Base-by-base conservation (phyloP, 2,113 vertebrate species). In the Podarcis muralis region DNA sequence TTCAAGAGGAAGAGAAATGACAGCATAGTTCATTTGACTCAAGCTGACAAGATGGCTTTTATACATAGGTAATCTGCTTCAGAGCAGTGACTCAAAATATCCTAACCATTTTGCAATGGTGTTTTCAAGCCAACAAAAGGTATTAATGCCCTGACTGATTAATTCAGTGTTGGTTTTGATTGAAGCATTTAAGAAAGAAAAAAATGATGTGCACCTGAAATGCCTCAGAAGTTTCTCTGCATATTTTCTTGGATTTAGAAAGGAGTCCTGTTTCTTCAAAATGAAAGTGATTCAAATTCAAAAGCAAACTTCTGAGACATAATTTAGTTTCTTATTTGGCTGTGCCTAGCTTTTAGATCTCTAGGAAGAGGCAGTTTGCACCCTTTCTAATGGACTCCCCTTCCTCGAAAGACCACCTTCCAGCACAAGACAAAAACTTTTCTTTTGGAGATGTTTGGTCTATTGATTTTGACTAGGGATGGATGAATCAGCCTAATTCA, bases 91-190 rank as follows among this genome's bases (percentile, higher is more conserved):
- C 7, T 95, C 80, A 92, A 93, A 93, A 75, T 85, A 91, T 66
- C 7, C 90, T 69, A 90, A 6, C 53, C 22, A 87, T 69, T 92
- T 90, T 65, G 89, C 93, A 91, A 93, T 93, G n/a, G 62, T 95
- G 88, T 92, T 97, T 92, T 93, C 62, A 91, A 94, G 95, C 95
- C 82, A 92, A 68, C 84, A 84, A 87, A 89, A 89, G 77, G 62
- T 81, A 74, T 79, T 90, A 93, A 30, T 81, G 90, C 90, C 91
- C 6, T 16, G 93, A 76, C 76, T 94, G 75, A 89, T 94, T 92
- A 92, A 94, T 90, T 65, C 7, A 83, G 40, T 90, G n/a, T 3
- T 15, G 83, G 37, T 87, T 92, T 87, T 91, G 37, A 88, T 85
- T 3, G 6, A 7, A 43, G 43, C 43, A 48, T 48, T 48, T 43